These are phyloP conservation scores for Peromyscus attwateri DNA, from an alignment of 2,797 vertebrate species.

Conservation along the genomic window DNA sequence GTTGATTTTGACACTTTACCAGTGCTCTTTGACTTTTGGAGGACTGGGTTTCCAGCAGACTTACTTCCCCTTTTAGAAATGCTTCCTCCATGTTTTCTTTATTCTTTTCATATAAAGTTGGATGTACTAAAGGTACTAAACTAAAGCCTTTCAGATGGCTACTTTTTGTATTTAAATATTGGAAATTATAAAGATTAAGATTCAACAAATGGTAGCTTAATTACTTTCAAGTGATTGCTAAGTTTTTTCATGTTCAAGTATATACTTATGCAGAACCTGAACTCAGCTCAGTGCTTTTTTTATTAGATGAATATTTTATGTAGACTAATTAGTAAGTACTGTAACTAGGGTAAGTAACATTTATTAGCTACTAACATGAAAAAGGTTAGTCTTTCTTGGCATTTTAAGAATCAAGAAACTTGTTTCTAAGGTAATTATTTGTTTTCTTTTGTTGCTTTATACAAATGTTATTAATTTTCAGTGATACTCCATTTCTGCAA, in stretches of 20 bases:
- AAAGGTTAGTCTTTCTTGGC: conserved; percentile 25
- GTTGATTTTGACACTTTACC: neutral
- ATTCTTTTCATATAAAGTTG: neutral
- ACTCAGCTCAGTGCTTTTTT: neutral
- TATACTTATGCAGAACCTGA: neutral
- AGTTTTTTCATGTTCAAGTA: neutral
- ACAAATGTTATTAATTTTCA: too few relatives aligned
- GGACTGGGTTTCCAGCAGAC: neutral
- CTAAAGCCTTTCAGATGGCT: neutral
- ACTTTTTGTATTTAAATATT: neutral
- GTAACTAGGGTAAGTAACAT: neutral
- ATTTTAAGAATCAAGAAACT: neutral
- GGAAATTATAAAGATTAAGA: neutral
- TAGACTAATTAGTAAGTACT: neutral
- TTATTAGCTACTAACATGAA: neutral
- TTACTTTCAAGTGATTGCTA: conserved; percentile 22
- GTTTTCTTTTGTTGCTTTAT: conserved; percentile 6
- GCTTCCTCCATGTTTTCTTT: neutral
- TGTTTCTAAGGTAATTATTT: neutral
- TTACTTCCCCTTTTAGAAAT: neutral
- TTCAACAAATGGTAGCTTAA: neutral
- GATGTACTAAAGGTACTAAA: neutral
- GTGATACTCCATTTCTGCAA: neutral
- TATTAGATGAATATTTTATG: neutral
- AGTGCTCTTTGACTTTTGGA: neutral